Conservation (phyloP, 2,797 vertebrate species). For the Rhinella marina region DNA sequence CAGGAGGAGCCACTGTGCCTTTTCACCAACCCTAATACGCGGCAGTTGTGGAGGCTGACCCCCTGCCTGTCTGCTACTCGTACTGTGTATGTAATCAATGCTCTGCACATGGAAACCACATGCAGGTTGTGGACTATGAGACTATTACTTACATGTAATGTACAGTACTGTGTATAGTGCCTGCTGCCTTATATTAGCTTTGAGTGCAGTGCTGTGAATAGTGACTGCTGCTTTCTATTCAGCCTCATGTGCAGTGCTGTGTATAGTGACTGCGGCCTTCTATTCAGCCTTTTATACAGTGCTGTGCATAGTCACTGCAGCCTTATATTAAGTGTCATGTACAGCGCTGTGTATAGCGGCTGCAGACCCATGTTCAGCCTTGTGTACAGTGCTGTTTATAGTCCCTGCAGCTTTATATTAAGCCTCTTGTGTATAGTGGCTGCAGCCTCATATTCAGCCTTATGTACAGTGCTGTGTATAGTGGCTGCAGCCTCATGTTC, state of each 20-base stretch:
- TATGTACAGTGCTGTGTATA: background rate
- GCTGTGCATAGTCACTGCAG: background rate
- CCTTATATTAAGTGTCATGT: too few relatives aligned
- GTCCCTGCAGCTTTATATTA: too few relatives aligned
- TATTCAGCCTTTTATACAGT: background rate
- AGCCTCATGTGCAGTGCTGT: background rate
- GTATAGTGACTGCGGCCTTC: background rate
- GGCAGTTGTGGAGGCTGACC: background rate
- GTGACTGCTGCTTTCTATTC: background rate
- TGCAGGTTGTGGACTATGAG: background rate
- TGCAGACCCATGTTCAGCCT: background rate
- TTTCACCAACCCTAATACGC: slow-evolving; percentile 10
- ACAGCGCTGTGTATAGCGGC: background rate
- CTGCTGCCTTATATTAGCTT: background rate
- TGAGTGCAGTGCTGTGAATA: background rate
- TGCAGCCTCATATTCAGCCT: too few relatives aligned
- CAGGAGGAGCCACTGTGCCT: slow-evolving; percentile 28
- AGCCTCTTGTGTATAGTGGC: background rate
- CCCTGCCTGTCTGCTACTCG: background rate
- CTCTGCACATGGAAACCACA: background rate
- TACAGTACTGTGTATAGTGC: background rate
- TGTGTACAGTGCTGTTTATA: background rate
- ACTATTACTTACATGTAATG: background rate
- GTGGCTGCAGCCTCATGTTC: too few relatives aligned
- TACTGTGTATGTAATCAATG: background rate